Base-by-base conservation (phyloP, 2,888 invertebrate genomes). In the Creontiades dilutus region DNA sequence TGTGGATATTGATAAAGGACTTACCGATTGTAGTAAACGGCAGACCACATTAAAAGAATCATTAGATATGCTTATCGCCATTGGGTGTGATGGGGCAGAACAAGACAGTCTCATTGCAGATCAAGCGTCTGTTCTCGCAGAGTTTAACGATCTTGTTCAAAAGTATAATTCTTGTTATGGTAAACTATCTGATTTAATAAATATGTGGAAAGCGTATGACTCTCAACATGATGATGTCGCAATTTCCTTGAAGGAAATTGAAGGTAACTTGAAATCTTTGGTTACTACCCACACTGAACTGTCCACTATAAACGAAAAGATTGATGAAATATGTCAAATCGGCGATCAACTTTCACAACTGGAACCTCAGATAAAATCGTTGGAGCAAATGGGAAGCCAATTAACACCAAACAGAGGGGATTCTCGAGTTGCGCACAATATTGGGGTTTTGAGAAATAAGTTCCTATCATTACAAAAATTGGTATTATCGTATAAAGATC, bases 131-230 rank as follows among this genome's bases (percentile, higher is more conserved):
- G 95, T 97, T 12, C 94, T 95, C 52, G 94, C 95, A 57, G 97
- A 97, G 92, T 94, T 98, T 91, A 95, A 96, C 28, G 95, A 95
- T 0, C 93, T 98, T 4, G 95, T 96, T 91, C 94, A 95, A 12
- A 96, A 95, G 91, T 96, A 96, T 92, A 94, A 94, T 48, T 95
- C 95, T 12, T 91, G 92, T 37, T 96, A 96, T 92, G 94, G 94
- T 28, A 93, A 95, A 86, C 93, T 98, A 0, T 95, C 96, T 92
- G 95, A 95, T 91, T 96, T 96, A 92, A 95, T 97, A 13, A 95
- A 95, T 47, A 94, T 97, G 13, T 98, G 97, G 96, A 95, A 96
- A 92, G 95, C 96, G 91, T 98, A 98, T 93, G 98, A 98, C 93
- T 94, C 94, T 12, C 94, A 96, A 27, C 95, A 96, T 87, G 98